Evolutionary conservation across 2,888 invertebrate genomes (phyloP), one percentile per base, ranked within the genome.

Genomic region (Heliconius ismenius): DNA sequence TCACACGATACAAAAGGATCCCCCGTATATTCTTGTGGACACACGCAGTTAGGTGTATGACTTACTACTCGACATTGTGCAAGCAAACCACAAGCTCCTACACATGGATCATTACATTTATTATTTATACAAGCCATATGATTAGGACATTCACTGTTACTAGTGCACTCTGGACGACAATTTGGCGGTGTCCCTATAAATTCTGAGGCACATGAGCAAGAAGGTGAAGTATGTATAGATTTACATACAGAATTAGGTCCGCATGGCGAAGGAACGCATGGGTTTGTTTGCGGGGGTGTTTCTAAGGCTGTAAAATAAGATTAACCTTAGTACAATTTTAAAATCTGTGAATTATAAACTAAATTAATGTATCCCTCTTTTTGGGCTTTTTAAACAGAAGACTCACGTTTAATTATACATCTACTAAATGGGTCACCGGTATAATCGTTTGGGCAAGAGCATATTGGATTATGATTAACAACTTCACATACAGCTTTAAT

Each of bases 401-500:
- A 89, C 95, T 95, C 93, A 96, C 96, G 95, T 89, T 94, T 95
- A 76, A 93, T 92, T 76, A 94, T 92, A 83, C 97, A 97, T 89
- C 96, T 95, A 21, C 95, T 91, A 84, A 97, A 97, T 32, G 97
- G 97, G 95, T 97, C 96, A 73, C 97, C 97, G 4, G 95, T 95
- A 81, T 95, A 96, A 73, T 95, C 95, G 60, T 93, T 89, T 11
- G 95, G 95, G 86, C 98, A 98, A 79, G 95, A 96, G 87, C 98
- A 98, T 84, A 97, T 96, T 1, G 97, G 97, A 88, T 96, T 96
- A 85, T 97, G 97, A 87, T 96, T 97, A 6, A 97, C 95, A 28
- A 97, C 96, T 84, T 96, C 95, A 87, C 97, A 97, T 72, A 95
- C 88, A 11, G 97, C 96, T 83, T 95, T 94, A 13, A 96, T 87